Percentiles rank a stretch among this genome's conserved stretches.
Evolutionary conservation across 2,888 invertebrate species (phyloP).

Genomic region (Seira musarum): DNA sequence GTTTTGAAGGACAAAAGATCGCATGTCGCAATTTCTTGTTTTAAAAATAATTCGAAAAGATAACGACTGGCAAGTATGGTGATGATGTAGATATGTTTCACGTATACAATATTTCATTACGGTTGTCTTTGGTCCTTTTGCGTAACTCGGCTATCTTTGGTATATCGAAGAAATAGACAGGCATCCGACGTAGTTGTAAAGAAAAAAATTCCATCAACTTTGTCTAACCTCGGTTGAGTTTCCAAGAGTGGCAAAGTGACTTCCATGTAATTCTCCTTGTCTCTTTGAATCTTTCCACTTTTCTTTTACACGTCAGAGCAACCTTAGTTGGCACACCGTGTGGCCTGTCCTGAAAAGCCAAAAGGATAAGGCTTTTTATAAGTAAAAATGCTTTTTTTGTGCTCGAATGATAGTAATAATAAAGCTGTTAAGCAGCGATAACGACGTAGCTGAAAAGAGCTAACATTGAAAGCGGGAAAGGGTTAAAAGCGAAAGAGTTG

Average conservation of each 20-base stretch:
- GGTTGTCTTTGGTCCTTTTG: too few species aligned
- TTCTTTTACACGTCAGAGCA: constrained; percentile 1
- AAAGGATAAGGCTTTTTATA: neutral
- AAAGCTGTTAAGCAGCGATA: too few species aligned
- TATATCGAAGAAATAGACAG: too few species aligned
- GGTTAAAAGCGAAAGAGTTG: too few species aligned
- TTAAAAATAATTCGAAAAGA: neutral
- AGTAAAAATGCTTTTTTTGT: too few species aligned
- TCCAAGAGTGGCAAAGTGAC: constrained; percentile 1
- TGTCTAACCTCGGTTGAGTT: neutral
- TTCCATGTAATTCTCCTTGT: constrained; percentile 11
- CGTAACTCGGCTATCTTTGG: neutral
- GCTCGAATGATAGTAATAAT: constrained; percentile 8
- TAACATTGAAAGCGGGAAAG: too few species aligned
- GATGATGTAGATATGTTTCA: neutral
- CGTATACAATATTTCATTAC: neutral
- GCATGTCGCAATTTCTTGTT: neutral
- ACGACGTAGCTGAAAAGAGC: too few species aligned
- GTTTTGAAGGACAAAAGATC: neutral
- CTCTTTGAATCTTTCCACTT: neutral
- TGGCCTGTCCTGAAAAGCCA: neutral
- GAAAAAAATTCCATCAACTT: neutral
- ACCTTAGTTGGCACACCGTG: constrained; percentile 2
- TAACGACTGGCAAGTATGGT: neutral
- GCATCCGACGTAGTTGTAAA: neutral